Conservation (phyloP, 2,113 vertebrate species). For the Mionectes macconnelli region DNA sequence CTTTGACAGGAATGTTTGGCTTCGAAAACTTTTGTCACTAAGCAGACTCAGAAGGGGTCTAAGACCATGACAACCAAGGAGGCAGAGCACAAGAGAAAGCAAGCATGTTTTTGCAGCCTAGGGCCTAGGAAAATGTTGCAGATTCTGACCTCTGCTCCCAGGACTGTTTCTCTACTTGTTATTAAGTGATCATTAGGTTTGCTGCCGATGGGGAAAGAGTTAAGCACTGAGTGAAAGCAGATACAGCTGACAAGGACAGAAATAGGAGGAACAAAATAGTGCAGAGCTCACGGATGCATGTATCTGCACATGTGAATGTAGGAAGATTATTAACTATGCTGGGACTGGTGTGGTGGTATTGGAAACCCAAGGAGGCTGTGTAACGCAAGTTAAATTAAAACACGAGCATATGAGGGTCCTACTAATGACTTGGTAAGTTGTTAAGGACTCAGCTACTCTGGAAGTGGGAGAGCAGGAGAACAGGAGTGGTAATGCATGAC, state of each 20-base stretch:
- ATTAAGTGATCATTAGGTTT: neutral
- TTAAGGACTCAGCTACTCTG: neutral
- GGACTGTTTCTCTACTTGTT: neutral
- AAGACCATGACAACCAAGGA: neutral
- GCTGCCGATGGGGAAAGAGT: neutral
- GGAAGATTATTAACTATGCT: neutral
- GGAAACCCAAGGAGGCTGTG: neutral
- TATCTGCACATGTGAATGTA: rapidly evolving
- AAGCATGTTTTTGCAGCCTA: neutral
- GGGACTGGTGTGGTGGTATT: neutral
- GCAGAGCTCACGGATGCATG: rapidly evolving
- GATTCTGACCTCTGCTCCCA: neutral
- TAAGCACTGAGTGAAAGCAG: constrained; percentile 47
- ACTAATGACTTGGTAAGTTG: neutral
- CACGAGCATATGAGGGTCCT: too few species aligned
- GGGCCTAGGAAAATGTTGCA: neutral
- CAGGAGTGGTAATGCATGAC: neutral
- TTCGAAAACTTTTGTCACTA: neutral
- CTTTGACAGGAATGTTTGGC: neutral
- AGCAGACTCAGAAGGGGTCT: neutral
- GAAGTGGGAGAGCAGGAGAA: neutral
- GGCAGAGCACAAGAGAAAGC: neutral
- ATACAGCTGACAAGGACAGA: neutral
- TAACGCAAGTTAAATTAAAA: neutral
- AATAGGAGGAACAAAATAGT: neutral